Evolutionary conservation across 2,113 vertebrate genomes (phyloP), one percentile per base, ranked within the genome.

Genomic region (Tylochromis polylepis): DNA sequence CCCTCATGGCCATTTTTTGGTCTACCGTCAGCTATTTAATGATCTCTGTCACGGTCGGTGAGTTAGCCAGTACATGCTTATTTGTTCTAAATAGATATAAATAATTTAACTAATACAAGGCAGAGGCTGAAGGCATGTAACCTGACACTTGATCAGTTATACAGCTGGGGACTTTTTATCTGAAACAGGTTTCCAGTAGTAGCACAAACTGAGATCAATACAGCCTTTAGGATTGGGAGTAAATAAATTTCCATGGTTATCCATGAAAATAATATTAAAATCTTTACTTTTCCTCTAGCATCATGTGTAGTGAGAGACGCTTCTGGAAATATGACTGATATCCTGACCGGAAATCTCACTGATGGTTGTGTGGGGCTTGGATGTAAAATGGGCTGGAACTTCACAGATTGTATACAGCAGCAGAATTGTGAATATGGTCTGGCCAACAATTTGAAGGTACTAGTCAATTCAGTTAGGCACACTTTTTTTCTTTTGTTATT

Each of bases 351-450:
- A 31, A 96, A 96, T 67, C n/a, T 43, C 57, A 94, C 82, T 1
- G 89, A 87, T 0, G 88, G 51, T 1, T 97, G 96, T 38, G 84
- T 94, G 6, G 95, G 94, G 20, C 67, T 94, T 57, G 93, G 81
- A n/a, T 96, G 96, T 70, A n/a, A 38, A 1, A 77, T 94, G 10
- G 96, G 96, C 82, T 97, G 96, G 96, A 95, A 96, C 91, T 97
- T 97, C 82, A 95, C 95, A 2, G 49, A 86, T 6, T 97, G 96
- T 46, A 27, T 34, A 15, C 22, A 92, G 49, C 86, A 85, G 5
- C 58, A 82, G 8, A 67, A 90, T 24, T 97, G 96, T 38, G 0
- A 20, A 5, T 96, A 72, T 43, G 96, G 96, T 1, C 88, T 97
- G 18, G 87, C 93, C 81, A 96, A 96, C 57, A 93, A 79, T 53